A percentile compares a stretch with the other conserved stretches of the same genome.
phyloP scores from a whole-genome alignment of 92 coral and sea anemone species.

The Siderastrea siderea region DNA sequence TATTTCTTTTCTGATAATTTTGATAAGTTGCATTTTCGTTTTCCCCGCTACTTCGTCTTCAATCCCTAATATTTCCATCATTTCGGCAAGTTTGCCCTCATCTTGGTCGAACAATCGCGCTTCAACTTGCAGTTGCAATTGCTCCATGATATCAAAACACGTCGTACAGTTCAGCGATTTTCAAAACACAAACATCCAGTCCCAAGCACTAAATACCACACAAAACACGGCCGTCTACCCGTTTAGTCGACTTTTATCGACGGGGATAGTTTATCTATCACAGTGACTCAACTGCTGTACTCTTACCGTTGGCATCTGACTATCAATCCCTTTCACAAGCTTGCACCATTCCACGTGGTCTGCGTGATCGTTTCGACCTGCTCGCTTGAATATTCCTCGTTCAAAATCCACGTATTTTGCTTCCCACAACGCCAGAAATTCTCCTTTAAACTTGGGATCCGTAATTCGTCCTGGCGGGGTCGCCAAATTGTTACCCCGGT shows the following conservation, averaged over 20 bases:
- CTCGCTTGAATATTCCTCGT: slow-evolving; percentile 10
- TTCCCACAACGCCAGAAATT: slow-evolving; percentile 1
- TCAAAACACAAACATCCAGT: slow-evolving; percentile 4
- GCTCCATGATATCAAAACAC: slow-evolving; percentile 2
- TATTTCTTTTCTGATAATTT: slow-evolving; percentile 32
- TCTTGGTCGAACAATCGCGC: slow-evolving; percentile 15
- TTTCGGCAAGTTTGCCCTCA: slow-evolving; percentile 35
- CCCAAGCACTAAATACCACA: not conserved
- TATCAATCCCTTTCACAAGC: not conserved
- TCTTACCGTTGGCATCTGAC: slow-evolving; percentile 42
- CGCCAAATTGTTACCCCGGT: slow-evolving; percentile 32
- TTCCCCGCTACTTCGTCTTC: slow-evolving; percentile 23
- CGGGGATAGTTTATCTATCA: not conserved
- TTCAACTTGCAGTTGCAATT: slow-evolving; percentile 30
- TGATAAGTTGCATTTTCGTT: slow-evolving; percentile 26
- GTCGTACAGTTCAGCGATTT: not conserved
- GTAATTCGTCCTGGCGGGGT: slow-evolving; percentile 30
- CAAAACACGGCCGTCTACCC: slow-evolving; percentile 14
- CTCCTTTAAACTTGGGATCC: slow-evolving; percentile 6
- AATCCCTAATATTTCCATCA: slow-evolving; percentile 26
- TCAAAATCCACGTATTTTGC: slow-evolving; percentile 14
- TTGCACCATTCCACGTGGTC: slow-evolving; percentile 1
- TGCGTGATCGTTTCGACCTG: not conserved
- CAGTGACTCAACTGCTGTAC: not conserved
- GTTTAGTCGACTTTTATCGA: not conserved